Base-by-base conservation (phyloP, 2,888 invertebrate genomes). In the Sminthurides aquaticus region DNA sequence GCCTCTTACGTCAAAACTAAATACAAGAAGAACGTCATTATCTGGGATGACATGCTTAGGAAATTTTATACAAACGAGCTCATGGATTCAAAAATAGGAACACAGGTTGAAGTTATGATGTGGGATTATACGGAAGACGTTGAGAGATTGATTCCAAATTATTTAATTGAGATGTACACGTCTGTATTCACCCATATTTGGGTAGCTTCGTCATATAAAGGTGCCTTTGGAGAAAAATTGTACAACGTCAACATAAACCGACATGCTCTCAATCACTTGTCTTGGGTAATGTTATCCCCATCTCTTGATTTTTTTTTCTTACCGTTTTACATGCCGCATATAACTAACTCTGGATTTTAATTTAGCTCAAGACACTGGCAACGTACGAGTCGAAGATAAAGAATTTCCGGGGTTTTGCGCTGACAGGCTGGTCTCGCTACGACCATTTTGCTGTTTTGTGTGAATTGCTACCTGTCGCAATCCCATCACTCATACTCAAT, bases 41-140 rank as follows among this genome's bases (percentile, higher is more conserved):
- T 90, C 75, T 90, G 90, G 90, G 89, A 90, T 75, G 90, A 90
- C 77, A 89, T 90, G 88, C 78, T 90, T 63, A 79, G 89, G 0
- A 84, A 85, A 73, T 80, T 61, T 57, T 69, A 71, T 28, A 57
- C 61, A 8, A 67, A 71, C 52, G 71, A 71, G 22, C 26, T 70
- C 3, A 27, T 60, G 3, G 57, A 65, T 15, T 68, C 67, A 2
- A 60, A 57, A 28, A 66, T 70, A 27, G 70, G 43, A 8, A 18
- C 8, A 8, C 18, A 43, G n/a, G 81, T 82, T 1, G 82, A 83
- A 69, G 79, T 81, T 1, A 81, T 83, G 78, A 78, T 83, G 1
- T 83, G 83, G 83, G 80, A 80, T 54, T 83, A 83, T 69, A 77
- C 77, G 0, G 76, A 76, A 34, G 77, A 77, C 66, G 75, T 78